Base-by-base conservation (phyloP, 2,888 invertebrate genomes). In the Heteromyza rotundicornis region DNA sequence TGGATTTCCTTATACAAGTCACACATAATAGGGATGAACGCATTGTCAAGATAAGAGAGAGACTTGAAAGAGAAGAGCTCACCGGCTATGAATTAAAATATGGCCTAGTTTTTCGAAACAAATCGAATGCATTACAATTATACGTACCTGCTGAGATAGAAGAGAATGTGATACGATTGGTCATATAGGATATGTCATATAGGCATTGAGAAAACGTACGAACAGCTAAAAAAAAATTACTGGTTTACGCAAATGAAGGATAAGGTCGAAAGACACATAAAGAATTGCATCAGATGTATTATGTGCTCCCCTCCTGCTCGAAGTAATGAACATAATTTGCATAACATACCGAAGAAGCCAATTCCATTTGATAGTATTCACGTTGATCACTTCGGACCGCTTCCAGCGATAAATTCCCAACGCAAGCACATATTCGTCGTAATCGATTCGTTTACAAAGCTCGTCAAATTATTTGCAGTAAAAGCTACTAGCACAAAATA, bases 151-250 rank as follows among this genome's bases (percentile, higher is more conserved):
- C 60, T 23, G 58, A 56, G 10, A 70, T 75, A 69, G 69, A 72
- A 59, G 44, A 62, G 5, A 67, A 68, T 47, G 60, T 74, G 3
- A 68, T 76, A n/a, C 60, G 65, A 24, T 58, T 63, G 5, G 62
- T 61, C 22, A 76, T 77, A 65, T 75, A 78, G 69, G 32, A 61
- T 71, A 23, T 73, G 74, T 57, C 80, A 80, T 64, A 52, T 75
- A 52, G 77, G 76, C 1, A 54, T 71, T 12, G 74, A 76, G 2
- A 78, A 78, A 67, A 68, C 67, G 27, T 58, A 68, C 22, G 66
- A 75, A 19, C 55, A 65, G 17, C 57, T 80, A 50, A 64, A 19
- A 27, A 54, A 60, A 60, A 61, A 60, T n/a, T 80, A 77, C 68
- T 80, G 77, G 74, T 78, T 80, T 65, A 72, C 70, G 17, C 67